phyloP scores from a whole-genome alignment of 1,140 invertebrate species.

The Trypoxylus dichotomus region DNA sequence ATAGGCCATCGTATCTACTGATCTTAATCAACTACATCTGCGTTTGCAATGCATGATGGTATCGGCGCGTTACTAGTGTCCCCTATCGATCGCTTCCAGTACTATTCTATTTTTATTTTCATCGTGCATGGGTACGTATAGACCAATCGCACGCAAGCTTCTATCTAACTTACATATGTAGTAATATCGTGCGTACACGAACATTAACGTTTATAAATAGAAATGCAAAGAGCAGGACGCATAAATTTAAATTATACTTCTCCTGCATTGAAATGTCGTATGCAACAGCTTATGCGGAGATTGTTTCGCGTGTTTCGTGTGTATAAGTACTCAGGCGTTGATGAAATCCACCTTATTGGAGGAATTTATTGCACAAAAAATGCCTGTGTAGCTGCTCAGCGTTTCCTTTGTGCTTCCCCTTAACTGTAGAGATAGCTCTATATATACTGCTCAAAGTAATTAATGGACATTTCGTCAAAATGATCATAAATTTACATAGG shows the following conservation, averaged over 20 bases:
- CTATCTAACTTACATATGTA: not conserved
- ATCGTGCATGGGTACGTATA: not conserved
- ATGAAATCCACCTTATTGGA: no score
- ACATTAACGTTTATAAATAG: slow-evolving; percentile 1
- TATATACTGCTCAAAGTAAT: no score
- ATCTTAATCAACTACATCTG: no score
- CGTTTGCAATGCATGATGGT: not conserved
- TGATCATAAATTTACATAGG: not conserved
- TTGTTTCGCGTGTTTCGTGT: no score
- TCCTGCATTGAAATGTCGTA: no score
- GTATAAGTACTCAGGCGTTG: no score
- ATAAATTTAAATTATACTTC: not conserved
- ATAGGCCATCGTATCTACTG: no score
- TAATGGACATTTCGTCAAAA: not conserved
- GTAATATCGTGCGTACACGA: not conserved
- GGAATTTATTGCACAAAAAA: no score
- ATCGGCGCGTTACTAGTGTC: not conserved
- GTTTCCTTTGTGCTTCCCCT: no score
- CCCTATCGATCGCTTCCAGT: not conserved
- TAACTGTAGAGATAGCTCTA: no score
- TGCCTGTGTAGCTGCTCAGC: no score
- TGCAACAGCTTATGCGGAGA: no score
- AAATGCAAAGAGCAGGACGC: not conserved
- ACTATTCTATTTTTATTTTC: not conserved
- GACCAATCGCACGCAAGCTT: not conserved